Percentiles rank a stretch among this genome's conserved stretches.
Evolutionary conservation across 1,140 invertebrate species (phyloP).

Genomic region (Lasioglossum baleicum): DNA sequence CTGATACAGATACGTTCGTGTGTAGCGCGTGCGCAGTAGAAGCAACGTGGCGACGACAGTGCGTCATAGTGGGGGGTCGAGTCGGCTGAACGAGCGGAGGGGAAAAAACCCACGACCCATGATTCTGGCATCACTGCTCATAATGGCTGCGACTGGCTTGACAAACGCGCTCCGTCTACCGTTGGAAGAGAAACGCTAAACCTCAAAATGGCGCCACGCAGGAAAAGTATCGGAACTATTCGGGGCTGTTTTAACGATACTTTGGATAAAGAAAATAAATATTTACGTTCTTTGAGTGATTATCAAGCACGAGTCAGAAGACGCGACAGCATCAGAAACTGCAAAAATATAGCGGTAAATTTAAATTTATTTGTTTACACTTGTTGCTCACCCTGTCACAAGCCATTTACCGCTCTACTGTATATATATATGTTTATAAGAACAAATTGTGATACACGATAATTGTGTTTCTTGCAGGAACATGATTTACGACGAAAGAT

Average conservation of each 20-base stretch:
- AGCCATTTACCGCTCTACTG: neutral
- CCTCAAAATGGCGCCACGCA: slow-evolving; percentile 73
- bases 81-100: too few relatives aligned
- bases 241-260: slow-evolving; percentile 41
- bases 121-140: too few relatives aligned
- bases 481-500: slow-evolving; percentile 87
- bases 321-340: slow-evolving; percentile 72
- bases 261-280: slow-evolving; percentile 74
- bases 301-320: slow-evolving; percentile 73
- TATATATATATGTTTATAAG: neutral
- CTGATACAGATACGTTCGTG: too few relatives aligned
- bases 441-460: too few relatives aligned
- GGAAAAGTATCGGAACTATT: slow-evolving; percentile 61
- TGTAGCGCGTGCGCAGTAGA: too few relatives aligned
- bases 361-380: neutral
- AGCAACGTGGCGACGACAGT: too few relatives aligned
- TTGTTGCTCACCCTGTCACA: neutral
- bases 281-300: slow-evolving; percentile 74
- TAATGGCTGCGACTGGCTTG: too few relatives aligned
- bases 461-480: slow-evolving; percentile 72
- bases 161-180: neutral
- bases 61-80: too few relatives aligned
- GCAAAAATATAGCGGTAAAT: slow-evolving; percentile 70
- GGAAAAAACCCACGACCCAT: too few relatives aligned
- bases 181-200: neutral